Evolutionary conservation across 1,140 invertebrate genomes (phyloP).

Genomic region (Caenorhabditis remanei): DNA sequence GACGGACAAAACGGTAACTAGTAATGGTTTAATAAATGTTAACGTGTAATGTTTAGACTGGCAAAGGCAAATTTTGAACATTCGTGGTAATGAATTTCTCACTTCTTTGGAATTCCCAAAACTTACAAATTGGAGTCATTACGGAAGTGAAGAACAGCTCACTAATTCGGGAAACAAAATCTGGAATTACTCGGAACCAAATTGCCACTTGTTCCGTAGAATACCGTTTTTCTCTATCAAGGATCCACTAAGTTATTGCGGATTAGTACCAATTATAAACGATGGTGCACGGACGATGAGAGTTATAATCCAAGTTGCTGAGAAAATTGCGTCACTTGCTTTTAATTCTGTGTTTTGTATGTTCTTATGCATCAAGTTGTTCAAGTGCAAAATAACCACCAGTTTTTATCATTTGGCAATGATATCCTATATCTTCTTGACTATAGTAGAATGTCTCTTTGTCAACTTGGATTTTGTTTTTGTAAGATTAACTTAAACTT

Average conservation of each 20-base stretch:
- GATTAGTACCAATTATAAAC: not conserved
- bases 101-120: not conserved
- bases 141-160: not conserved
- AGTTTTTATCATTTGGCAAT: not conserved
- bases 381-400: not conserved
- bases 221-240: constrained; percentile 18
- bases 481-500: not conserved
- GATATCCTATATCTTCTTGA: not conserved
- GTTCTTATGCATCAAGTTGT: not conserved
- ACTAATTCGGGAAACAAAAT: not conserved
- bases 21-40: not conserved
- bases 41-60: not conserved
- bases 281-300: not conserved
- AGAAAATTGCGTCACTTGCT: not conserved
- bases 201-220: not conserved
- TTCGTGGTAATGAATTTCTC: not conserved
- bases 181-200: not conserved
- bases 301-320: not conserved
- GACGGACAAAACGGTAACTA: constrained; percentile 18
- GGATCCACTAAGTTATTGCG: not conserved
- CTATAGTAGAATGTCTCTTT: not conserved
- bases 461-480: not conserved
- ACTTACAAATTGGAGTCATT: not conserved
- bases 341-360: not conserved
- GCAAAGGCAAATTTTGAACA: not conserved